These are phyloP conservation scores for Calypte anna DNA, from an alignment of 2,113 vertebrate species.

Conservation along the genomic window DNA sequence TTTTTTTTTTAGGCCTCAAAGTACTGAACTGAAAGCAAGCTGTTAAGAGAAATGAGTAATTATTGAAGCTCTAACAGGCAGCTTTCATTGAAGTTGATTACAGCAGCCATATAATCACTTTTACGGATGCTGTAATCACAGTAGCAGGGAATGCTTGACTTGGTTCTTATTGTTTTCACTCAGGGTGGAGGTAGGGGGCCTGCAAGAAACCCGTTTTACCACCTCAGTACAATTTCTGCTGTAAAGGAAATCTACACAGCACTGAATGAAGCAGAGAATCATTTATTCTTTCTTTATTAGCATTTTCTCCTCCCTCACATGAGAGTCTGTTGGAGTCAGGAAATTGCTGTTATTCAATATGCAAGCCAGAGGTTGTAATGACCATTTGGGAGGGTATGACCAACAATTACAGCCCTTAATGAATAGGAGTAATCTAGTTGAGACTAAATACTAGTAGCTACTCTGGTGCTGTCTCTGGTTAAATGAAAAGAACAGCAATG, in stretches of 20 bases:
- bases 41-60: slow-evolving; percentile 91
- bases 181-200: slow-evolving; percentile 84
- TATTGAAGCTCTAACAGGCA: slow-evolving; percentile 90
- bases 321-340: slow-evolving; percentile 84
- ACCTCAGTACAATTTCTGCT: slow-evolving; percentile 81
- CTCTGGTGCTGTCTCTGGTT: slow-evolving; percentile 82
- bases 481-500: slow-evolving; percentile 87
- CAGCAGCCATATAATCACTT: slow-evolving; percentile 89
- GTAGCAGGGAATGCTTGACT: slow-evolving; percentile 87
- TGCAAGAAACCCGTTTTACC: slow-evolving; percentile 79
- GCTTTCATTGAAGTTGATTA: slow-evolving; percentile 90
- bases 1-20: slow-evolving; percentile 78
- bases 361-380: slow-evolving; percentile 86
- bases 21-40: slow-evolving; percentile 86
- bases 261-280: slow-evolving; percentile 85
- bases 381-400: slow-evolving; percentile 85
- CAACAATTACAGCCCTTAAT: slow-evolving; percentile 87
- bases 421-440: slow-evolving; percentile 87
- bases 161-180: slow-evolving; percentile 87
- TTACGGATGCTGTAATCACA: slow-evolving; percentile 89
- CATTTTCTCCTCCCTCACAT: slow-evolving; percentile 83
- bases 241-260: slow-evolving; percentile 83
- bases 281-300: slow-evolving; percentile 87
- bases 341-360: slow-evolving; percentile 88
- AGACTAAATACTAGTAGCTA: slow-evolving; percentile 83